Percentiles rank a stretch among this genome's conserved stretches.
phyloP scores from a whole-genome alignment of 2,888 invertebrate species.

The Eupsilia transversa region DNA sequence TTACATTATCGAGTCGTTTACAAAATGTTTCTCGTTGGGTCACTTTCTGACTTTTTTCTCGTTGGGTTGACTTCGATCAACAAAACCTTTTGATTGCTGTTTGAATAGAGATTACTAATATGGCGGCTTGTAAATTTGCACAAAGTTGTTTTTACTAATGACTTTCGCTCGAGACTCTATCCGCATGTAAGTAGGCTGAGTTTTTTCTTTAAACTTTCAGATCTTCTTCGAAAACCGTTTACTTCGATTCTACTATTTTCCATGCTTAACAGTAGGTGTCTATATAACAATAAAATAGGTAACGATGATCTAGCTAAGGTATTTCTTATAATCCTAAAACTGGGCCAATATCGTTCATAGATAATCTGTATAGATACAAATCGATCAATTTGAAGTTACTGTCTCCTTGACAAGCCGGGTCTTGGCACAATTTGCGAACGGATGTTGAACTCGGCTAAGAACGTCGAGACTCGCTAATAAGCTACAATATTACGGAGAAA shows the following conservation, averaged over 20 bases:
- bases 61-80: slow-evolving; percentile 9
- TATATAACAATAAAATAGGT: not conserved
- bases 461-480: slow-evolving; percentile 34
- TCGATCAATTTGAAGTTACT: not conserved
- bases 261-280: not conserved
- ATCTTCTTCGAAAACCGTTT: slow-evolving; percentile 9
- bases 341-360: not conserved
- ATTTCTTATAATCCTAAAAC: not conserved
- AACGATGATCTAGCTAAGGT: not conserved
- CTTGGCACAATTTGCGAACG: slow-evolving; percentile 27
- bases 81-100: slow-evolving; percentile 16
- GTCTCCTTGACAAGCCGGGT: not conserved
- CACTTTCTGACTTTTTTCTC: no score
- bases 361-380: not conserved
- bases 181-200: slow-evolving; percentile 32
- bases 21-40: slow-evolving; percentile 13
- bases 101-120: slow-evolving; percentile 28
- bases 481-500: slow-evolving; percentile 47
- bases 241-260: not conserved
- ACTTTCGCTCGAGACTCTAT: slow-evolving; percentile 51
- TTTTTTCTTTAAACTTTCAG: slow-evolving; percentile 47
- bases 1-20: slow-evolving; percentile 1
- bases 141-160: slow-evolving; percentile 49
- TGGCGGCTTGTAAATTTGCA: slow-evolving; percentile 28
- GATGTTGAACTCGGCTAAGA: slow-evolving; percentile 20